These are phyloP conservation scores for Tenualosa thibaudeaui DNA, from an alignment of 2,797 vertebrate species.

Conservation along the genomic window DNA sequence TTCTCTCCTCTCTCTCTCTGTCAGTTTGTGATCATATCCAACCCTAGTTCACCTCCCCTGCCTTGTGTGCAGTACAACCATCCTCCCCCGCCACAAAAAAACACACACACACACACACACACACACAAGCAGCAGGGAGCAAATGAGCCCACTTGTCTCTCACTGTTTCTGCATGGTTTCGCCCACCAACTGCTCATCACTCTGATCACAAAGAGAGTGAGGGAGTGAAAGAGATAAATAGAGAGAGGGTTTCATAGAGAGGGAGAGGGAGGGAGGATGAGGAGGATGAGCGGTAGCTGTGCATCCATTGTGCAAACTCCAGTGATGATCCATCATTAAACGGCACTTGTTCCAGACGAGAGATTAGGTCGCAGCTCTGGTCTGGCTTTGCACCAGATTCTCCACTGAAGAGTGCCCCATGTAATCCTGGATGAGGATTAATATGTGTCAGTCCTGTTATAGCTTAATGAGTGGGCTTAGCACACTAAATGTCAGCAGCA, in stretches of 20 bases:
- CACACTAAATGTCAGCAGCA: neutral
- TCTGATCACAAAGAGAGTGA: neutral
- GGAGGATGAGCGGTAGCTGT: neutral
- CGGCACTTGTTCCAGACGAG: neutral
- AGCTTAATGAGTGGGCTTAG: conserved; percentile 15
- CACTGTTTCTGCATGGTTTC: neutral
- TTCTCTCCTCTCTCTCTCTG: neutral
- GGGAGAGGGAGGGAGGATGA: neutral
- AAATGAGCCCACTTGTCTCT: neutral
- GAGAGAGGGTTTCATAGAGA: neutral
- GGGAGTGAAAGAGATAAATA: neutral
- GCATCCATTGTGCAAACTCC: conserved; percentile 12
- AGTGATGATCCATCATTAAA: neutral
- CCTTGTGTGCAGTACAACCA: neutral
- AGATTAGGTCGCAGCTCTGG: neutral
- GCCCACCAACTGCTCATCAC: neutral
- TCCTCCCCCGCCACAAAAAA: neutral
- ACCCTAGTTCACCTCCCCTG: neutral
- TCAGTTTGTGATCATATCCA: neutral
- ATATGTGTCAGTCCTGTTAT: neutral
- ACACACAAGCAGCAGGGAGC: neutral
- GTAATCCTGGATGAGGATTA: conserved; percentile 21
- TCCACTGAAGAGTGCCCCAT: neutral
- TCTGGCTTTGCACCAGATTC: neutral
- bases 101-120: neutral